Percentiles rank a stretch among this genome's conserved stretches.
These are phyloP conservation scores for Tiliacea aurago DNA, from an alignment of 2,888 invertebrate species.

Conservation along the genomic window DNA sequence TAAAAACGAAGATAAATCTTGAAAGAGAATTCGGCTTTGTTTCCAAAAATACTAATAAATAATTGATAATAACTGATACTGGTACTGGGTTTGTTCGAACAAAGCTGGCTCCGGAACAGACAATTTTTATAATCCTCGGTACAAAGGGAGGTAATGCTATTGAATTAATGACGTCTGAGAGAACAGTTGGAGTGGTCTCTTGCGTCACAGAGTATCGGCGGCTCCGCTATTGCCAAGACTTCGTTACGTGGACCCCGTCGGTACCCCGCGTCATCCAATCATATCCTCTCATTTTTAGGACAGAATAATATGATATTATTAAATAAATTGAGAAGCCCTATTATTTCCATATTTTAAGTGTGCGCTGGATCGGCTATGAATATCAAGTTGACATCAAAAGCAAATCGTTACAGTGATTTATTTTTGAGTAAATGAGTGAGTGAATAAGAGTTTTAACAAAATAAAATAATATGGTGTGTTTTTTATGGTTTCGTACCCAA, in stretches of 20 bases:
- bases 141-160: conserved; percentile 67
- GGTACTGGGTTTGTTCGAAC: conserved; percentile 20
- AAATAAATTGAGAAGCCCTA: conserved; percentile 55
- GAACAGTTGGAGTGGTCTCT: conserved; percentile 50
- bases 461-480: no score
- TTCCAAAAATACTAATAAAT: conserved; percentile 47
- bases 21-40: conserved; percentile 21
- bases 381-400: conserved; percentile 54
- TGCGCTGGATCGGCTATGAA: conserved; percentile 55
- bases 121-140: conserved; percentile 64
- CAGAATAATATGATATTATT: conserved; percentile 60
- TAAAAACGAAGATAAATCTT: conserved; percentile 26
- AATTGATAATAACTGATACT: conserved; percentile 46
- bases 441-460: not conserved
- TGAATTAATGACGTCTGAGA: conserved; percentile 70
- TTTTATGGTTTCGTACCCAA: no score
- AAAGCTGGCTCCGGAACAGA: conserved; percentile 44
- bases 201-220: conserved; percentile 51
- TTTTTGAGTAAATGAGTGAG: conserved; percentile 11
- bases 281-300: conserved; percentile 43
- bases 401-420: conserved; percentile 26
- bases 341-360: conserved; percentile 58
- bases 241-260: conserved; percentile 45
- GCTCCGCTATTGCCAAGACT: conserved; percentile 51
- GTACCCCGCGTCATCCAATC: conserved; percentile 59